Percentiles rank a stretch among this genome's conserved stretches.
These are phyloP conservation scores for Dicrurus megarhynchus DNA, from an alignment of 2,113 vertebrate genomes.

Conservation along the genomic window DNA sequence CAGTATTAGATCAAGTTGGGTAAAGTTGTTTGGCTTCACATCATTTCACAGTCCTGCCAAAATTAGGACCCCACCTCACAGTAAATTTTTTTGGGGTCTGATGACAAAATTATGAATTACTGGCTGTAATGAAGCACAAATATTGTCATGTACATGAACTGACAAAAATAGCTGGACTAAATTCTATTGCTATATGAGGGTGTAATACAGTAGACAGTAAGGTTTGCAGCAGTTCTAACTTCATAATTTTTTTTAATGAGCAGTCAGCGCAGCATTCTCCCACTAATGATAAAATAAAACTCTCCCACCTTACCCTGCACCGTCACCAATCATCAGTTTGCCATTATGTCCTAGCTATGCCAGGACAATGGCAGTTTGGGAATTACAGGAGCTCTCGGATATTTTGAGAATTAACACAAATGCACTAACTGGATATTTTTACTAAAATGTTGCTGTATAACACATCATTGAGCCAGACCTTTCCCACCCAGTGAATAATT, in stretches of 20 bases:
- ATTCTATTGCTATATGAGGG: background rate
- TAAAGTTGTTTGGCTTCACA: background rate
- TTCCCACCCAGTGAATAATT: background rate
- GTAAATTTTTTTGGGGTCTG: background rate
- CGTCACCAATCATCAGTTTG: background rate
- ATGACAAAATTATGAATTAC: background rate
- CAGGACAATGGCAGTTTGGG: background rate
- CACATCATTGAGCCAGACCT: background rate
- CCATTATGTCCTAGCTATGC: background rate
- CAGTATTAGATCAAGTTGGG: background rate
- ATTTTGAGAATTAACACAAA: background rate
- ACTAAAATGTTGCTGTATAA: background rate
- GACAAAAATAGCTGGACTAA: background rate
- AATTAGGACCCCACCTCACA: background rate
- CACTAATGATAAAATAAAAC: background rate
- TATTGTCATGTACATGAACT: background rate
- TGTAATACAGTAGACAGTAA: background rate
- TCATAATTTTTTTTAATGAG: background rate
- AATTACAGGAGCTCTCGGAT: background rate
- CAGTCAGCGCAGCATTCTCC: background rate
- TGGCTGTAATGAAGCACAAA: background rate
- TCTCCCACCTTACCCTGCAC: background rate
- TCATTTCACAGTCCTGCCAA: background rate
- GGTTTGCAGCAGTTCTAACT: background rate
- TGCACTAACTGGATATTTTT: background rate